A percentile compares a stretch with the other conserved stretches of the same genome.
These are phyloP conservation scores for Stichopus horrens DNA, from an alignment of 53 echinoderm and acorn worm species.

Conservation along the genomic window DNA sequence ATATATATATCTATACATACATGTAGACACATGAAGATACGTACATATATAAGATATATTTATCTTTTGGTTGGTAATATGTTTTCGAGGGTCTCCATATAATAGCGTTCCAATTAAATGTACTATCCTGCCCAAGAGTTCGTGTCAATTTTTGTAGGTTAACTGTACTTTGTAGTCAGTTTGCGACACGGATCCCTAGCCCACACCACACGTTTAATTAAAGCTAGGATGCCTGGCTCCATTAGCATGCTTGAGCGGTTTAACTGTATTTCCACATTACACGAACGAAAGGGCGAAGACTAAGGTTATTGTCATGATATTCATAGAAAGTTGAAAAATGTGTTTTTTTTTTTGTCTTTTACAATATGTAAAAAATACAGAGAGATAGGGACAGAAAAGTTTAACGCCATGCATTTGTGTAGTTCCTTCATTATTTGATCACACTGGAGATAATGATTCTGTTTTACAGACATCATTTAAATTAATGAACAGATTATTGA, in stretches of 20 bases:
- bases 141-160: constrained; percentile 30
- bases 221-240: constrained; percentile 35
- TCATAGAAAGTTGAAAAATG: background rate
- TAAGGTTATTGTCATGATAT: constrained; percentile 38
- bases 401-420: too few relatives aligned
- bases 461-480: too few relatives aligned
- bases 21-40: too few relatives aligned
- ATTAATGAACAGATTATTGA: too few relatives aligned
- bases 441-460: too few relatives aligned
- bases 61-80: background rate
- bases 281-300: constrained; percentile 16
- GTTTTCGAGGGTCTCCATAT: background rate
- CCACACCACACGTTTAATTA: constrained; percentile 38
- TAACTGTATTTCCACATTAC: constrained; percentile 44
- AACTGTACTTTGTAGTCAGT: constrained; percentile 11
- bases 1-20: too few relatives aligned
- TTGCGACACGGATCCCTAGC: constrained; percentile 30
- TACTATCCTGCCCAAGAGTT: constrained; percentile 6
- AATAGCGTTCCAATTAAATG: constrained; percentile 28
- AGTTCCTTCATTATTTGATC: too few relatives aligned
- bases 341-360: too few relatives aligned
- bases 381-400: too few relatives aligned
- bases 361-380: too few relatives aligned
- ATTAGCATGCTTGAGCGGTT: constrained; percentile 29
- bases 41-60: background rate